phyloP scores from a whole-genome alignment of 2,888 invertebrate genomes.

The Orchestes rusci region DNA sequence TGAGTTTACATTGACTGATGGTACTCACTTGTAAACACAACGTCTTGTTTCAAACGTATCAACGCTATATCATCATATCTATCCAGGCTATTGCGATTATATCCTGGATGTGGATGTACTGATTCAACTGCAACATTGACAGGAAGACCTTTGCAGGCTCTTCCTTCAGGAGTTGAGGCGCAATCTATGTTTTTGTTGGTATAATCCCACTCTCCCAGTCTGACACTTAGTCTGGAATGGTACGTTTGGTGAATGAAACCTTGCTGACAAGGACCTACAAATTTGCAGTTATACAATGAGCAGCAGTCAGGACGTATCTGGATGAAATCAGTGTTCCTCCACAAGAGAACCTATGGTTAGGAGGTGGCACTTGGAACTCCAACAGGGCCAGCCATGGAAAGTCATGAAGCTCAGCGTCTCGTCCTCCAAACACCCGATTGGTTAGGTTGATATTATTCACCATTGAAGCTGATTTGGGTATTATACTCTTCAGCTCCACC shows the following conservation, averaged over 20 bases:
- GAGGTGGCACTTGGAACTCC: slow-evolving; percentile 37
- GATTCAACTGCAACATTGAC: slow-evolving; percentile 27
- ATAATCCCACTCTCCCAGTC: slow-evolving; percentile 47
- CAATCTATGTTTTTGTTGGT: slow-evolving; percentile 41
- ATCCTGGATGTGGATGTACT: slow-evolving; percentile 29
- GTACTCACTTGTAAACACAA: slow-evolving; percentile 41
- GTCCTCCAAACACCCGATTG: slow-evolving; percentile 40
- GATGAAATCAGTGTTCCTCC: slow-evolving; percentile 50
- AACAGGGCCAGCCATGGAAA: slow-evolving; percentile 49
- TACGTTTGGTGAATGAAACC: background rate
- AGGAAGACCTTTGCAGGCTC: slow-evolving; percentile 6
- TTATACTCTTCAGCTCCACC: too few relatives aligned
- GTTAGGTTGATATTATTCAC: slow-evolving; percentile 23
- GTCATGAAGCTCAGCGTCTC: slow-evolving; percentile 41
- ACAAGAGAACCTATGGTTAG: slow-evolving; percentile 38
- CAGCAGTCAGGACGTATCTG: slow-evolving; percentile 50
- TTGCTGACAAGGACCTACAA: slow-evolving; percentile 42
- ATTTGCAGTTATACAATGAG: slow-evolving; percentile 45
- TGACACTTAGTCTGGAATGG: slow-evolving; percentile 30
- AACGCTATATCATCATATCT: slow-evolving; percentile 38
- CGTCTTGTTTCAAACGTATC: slow-evolving; percentile 44
- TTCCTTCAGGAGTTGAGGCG: slow-evolving; percentile 23
- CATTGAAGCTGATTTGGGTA: too few relatives aligned
- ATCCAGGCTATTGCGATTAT: slow-evolving; percentile 25
- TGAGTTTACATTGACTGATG: too few relatives aligned